A percentile compares a stretch with the other conserved stretches of the same genome.
These are phyloP conservation scores for Lanistes nyassanus DNA, from an alignment of 1,140 invertebrate species.

Conservation along the genomic window DNA sequence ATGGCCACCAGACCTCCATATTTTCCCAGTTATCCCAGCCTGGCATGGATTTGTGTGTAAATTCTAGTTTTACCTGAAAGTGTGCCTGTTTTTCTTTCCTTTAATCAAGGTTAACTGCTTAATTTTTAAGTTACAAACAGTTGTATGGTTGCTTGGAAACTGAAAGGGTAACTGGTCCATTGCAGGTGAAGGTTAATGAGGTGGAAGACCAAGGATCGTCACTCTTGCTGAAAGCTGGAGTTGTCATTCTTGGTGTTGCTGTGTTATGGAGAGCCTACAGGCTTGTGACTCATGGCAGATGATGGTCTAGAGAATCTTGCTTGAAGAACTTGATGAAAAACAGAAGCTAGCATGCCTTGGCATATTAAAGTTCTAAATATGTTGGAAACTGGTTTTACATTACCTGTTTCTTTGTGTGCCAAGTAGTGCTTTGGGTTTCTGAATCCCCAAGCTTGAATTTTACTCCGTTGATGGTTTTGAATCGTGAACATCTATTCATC, in stretches of 20 bases:
- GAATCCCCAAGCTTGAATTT: not conserved
- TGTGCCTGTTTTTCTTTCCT: not conserved
- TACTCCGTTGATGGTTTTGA: not conserved
- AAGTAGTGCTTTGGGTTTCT: not conserved
- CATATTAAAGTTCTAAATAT: not conserved
- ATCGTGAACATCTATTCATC: not conserved
- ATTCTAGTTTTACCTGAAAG: no score
- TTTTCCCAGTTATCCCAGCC: no score
- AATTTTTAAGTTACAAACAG: no score
- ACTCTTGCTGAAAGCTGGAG: not conserved
- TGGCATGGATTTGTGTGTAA: no score
- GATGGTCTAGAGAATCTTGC: not conserved
- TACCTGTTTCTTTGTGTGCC: not conserved
- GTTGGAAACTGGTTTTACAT: not conserved
- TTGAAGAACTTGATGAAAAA: not conserved
- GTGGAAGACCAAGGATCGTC: not conserved
- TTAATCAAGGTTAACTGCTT: not conserved
- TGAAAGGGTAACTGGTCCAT: not conserved
- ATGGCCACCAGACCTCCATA: not conserved
- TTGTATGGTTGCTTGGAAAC: no score
- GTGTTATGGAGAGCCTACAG: constrained; percentile 20
- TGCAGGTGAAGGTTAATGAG: not conserved
- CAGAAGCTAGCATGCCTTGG: not conserved
- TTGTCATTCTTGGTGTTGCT: constrained; percentile 16
- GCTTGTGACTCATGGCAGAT: constrained; percentile 9